Evolutionary conservation across 1,140 invertebrate genomes (phyloP), one percentile per base, ranked within the genome.

Genomic region (Solen grandis): DNA sequence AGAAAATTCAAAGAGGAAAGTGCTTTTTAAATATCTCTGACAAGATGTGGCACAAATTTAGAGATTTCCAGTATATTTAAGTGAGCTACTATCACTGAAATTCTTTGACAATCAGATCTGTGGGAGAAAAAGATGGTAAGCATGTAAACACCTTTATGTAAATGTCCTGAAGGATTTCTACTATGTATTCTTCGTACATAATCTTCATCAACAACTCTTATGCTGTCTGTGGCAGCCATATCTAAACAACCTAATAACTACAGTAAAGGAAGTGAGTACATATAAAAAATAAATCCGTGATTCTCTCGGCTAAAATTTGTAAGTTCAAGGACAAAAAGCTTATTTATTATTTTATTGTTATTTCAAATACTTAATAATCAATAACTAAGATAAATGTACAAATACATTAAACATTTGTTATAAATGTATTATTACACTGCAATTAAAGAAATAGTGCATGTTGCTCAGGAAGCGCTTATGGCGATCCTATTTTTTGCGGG

Each of bases 111-210:
- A n/a, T n/a, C n/a, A n/a, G n/a, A n/a, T n/a, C n/a, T n/a, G n/a
- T n/a, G n/a, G n/a, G n/a, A n/a, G n/a, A n/a, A n/a, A n/a, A n/a
- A n/a, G n/a, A n/a, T n/a, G n/a, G n/a, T n/a, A n/a, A n/a, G n/a
- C n/a, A n/a, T n/a, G n/a, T n/a, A n/a, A n/a, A 65, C 66, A 90
- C 90, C 90, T 88, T 90, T 91, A 60, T 91, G 88, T 70, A 91
- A 81, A 83, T 89, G 89, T 10, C 90, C 90, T n/a, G 88, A 87
- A 10, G 85, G 80, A 55, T 81, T 86, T 73, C 79, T 79, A 68
- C 81, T 84, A 41, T 91, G 90, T 54, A 90, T 86, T 72, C 89
- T 81, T 74, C 84, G 84, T 5, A 88, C 81, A 81, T 82, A 84
- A 68, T 88, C 85, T 66, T 90, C 86, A 76, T 90, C 85, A 14